Conservation (phyloP, 2,113 vertebrate species). For the Pungitius pungitius region DNA sequence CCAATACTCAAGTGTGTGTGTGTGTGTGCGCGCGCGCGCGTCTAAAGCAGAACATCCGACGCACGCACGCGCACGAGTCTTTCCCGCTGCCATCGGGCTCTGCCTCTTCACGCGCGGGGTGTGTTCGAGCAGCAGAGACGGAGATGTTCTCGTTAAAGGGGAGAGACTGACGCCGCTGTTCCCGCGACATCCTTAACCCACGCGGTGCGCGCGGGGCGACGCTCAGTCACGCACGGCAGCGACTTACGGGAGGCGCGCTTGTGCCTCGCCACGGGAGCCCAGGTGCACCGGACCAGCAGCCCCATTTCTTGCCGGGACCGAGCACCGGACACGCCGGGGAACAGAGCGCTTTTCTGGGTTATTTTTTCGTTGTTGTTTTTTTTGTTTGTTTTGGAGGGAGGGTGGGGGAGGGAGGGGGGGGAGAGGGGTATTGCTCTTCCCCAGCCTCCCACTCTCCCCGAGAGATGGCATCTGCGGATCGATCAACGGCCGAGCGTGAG, state of each 20-base stretch:
- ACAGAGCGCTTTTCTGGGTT: slow-evolving; percentile 32
- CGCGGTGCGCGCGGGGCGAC: slow-evolving; percentile 56
- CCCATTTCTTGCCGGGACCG: slow-evolving; percentile 4
- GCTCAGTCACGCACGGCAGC: slow-evolving; percentile 66
- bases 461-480: slow-evolving; percentile 73
- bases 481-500: slow-evolving; percentile 74
- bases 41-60: neutral
- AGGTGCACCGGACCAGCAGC: slow-evolving; percentile 19
- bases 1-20: too few species aligned
- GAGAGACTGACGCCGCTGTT: slow-evolving; percentile 69
- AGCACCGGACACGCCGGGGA: slow-evolving; percentile 43
- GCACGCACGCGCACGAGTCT: neutral
- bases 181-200: slow-evolving; percentile 75
- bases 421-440: slow-evolving; percentile 25
- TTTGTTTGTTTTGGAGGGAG: neutral
- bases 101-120: slow-evolving; percentile 21
- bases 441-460: slow-evolving; percentile 26
- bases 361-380: neutral
- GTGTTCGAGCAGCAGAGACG: slow-evolving; percentile 49
- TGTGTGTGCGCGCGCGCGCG: too few species aligned
- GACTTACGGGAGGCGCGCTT: slow-evolving; percentile 56
- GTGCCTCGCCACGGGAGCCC: neutral
- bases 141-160: slow-evolving; percentile 65
- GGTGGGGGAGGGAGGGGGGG: neutral
- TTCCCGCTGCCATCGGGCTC: slow-evolving; percentile 22